These are phyloP conservation scores for Poecilobothrus nobilitatus DNA, from an alignment of 2,888 invertebrate species.

Conservation along the genomic window DNA sequence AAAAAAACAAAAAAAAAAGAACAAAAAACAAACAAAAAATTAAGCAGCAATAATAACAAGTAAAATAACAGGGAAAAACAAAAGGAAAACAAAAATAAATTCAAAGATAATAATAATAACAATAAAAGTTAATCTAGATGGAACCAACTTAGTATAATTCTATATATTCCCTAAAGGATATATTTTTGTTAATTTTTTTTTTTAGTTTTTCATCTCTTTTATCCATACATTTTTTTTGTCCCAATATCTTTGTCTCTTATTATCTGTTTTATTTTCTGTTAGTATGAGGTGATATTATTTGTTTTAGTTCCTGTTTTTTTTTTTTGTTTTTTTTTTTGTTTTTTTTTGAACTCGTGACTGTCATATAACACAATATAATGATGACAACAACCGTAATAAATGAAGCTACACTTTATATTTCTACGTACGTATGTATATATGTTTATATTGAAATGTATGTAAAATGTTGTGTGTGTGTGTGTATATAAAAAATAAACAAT, in stretches of 20 bases:
- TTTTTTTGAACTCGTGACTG: not conserved
- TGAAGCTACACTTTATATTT: not conserved
- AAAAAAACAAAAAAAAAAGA: not conserved
- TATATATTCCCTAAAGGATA: no score
- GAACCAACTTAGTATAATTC: not conserved
- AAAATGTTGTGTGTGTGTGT: no score
- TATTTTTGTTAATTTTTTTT: no score
- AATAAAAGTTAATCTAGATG: conserved; percentile 3
- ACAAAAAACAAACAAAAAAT: not conserved
- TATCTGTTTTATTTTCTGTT: not conserved
- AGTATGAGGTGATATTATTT: no score
- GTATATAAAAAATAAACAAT: no score
- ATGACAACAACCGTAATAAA: conserved; percentile 1
- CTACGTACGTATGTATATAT: not conserved
- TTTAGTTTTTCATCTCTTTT: not conserved
- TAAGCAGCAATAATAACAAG: not conserved
- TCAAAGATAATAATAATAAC: not conserved
- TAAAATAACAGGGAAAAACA: no score
- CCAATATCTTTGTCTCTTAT: not conserved
- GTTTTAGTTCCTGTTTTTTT: not conserved
- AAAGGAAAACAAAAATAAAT: not conserved
- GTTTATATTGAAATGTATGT: not conserved
- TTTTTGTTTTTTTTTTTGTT: not conserved
- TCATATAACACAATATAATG: conserved; percentile 1
- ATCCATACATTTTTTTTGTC: not conserved